Percentiles rank a stretch among this genome's conserved stretches.
Conservation (phyloP, 2,797 vertebrate species). For the Myotis pilosus region DNA sequence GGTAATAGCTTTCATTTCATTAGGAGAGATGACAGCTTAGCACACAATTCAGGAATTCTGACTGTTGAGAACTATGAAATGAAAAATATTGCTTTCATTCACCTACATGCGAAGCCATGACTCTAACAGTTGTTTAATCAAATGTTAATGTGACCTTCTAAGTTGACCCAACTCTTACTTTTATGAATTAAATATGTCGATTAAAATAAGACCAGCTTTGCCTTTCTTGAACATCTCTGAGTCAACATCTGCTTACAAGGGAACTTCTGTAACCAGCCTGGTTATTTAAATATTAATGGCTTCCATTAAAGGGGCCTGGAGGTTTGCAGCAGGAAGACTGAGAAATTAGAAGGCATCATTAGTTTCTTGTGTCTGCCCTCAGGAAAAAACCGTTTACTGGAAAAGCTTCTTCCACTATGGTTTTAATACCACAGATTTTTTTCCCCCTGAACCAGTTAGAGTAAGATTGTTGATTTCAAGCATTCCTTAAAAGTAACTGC, state of each 20-base stretch:
- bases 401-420: constrained; percentile 48
- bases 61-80: constrained; percentile 38
- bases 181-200: constrained; percentile 56
- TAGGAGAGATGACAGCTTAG: constrained; percentile 29
- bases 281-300: constrained; percentile 73
- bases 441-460: neutral
- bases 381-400: constrained; percentile 11
- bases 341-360: constrained; percentile 10
- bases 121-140: constrained; percentile 54
- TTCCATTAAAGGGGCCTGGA: constrained; percentile 58
- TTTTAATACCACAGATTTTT: neutral
- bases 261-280: neutral
- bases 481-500: constrained; percentile 48
- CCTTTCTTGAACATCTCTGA: constrained; percentile 30
- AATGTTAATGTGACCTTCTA: constrained; percentile 60
- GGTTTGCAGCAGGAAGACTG: constrained; percentile 23
- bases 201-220: constrained; percentile 57
- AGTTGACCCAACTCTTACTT: constrained; percentile 51
- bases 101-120: neutral
- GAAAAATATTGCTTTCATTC: constrained; percentile 45
- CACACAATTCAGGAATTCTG: neutral
- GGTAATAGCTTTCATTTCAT: constrained; percentile 25
- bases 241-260: constrained; percentile 39
- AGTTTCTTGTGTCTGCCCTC: constrained; percentile 49
- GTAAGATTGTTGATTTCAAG: constrained; percentile 34